Evolutionary conservation across 2,113 vertebrate genomes (phyloP), one percentile per base, ranked within the genome.

Genomic region (Actenoides lindsayi): DNA sequence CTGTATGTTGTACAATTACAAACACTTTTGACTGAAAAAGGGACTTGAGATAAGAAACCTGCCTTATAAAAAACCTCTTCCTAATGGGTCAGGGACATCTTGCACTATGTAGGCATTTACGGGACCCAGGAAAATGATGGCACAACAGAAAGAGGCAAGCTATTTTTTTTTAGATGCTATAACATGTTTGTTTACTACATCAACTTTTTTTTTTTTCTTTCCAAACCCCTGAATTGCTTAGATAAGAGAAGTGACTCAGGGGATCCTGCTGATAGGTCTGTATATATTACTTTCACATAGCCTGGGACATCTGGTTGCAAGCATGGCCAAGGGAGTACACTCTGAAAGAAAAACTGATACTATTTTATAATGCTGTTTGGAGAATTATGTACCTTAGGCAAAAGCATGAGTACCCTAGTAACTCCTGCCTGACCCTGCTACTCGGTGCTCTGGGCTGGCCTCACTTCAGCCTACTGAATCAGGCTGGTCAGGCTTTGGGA

Each of bases 381-480:
- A 71, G 27, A 78, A 74, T 25, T 4, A 2, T 16, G 3, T 14
- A 62, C 24, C 54, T 77, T 11, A 3, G 37, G n/a, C 15, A 48
- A 53, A 87, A 88, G 7, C 3, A 14, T 0, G 5, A 56, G 39
- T 39, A 10, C 39, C 42, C 14, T 16, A 13, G 31, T 53, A 21
- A 27, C 10, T 62, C 21, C 28, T 80, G 59, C 31, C 18, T 44
- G 46, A 6, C 37, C 1, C 14, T 16, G 11, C 37, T 54, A 16
- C 75, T 54, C 16, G 2, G 7, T 27, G 48, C 21, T 59, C 46
- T 24, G 31, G 41, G 20, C 70, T 1, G 0, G 39, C 69, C 24
- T 76, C 31, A 4, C 48, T 37, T 53, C 17, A 64, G 39, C 25
- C 41, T 25, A 0, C 16, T 48, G 9, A 8, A 24, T 0, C 30